These are phyloP conservation scores for Herpailurus yagouaroundi DNA, from an alignment of 2,113 vertebrate genomes.

Conservation along the genomic window DNA sequence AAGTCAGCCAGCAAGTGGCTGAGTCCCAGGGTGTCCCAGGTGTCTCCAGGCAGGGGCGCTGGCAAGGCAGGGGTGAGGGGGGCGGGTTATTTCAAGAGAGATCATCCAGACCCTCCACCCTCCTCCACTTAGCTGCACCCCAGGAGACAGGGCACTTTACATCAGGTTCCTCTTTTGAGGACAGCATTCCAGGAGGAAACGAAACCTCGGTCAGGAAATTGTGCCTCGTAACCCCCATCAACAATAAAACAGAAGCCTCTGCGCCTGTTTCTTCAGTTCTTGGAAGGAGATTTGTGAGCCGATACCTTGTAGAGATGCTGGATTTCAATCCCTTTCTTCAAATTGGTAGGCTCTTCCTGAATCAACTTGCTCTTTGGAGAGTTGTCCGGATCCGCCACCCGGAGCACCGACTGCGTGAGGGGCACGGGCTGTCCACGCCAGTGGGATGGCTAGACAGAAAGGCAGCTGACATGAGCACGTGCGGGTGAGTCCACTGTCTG, in stretches of 20 bases:
- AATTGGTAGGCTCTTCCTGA: slow-evolving; percentile 92
- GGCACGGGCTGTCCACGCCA: slow-evolving; percentile 89
- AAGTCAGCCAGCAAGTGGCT: not conserved
- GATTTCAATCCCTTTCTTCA: slow-evolving; percentile 93
- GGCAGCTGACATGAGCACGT: not conserved
- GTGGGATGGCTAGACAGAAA: slow-evolving; percentile 90
- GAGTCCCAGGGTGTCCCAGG: not conserved
- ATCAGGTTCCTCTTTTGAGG: not conserved
- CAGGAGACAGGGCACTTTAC: not conserved
- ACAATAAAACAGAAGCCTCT: not conserved
- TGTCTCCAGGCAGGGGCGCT: not conserved
- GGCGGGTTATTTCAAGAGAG: not conserved
- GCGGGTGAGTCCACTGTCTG: not conserved
- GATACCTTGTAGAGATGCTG: slow-evolving; percentile 93
- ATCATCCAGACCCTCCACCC: not conserved
- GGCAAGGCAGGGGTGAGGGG: not conserved
- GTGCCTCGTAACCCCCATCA: not conserved
- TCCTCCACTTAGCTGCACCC: not conserved
- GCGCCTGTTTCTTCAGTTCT: not conserved
- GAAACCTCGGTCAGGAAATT: not conserved
- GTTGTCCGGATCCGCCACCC: slow-evolving; percentile 90
- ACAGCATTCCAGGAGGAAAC: not conserved
- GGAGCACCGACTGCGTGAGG: slow-evolving; percentile 86
- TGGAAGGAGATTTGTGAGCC: not conserved
- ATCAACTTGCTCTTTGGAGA: slow-evolving; percentile 90